Percentiles rank a stretch among this genome's conserved stretches.
Conservation (phyloP, 2,888 invertebrate species). For the Macrophya annulata region DNA sequence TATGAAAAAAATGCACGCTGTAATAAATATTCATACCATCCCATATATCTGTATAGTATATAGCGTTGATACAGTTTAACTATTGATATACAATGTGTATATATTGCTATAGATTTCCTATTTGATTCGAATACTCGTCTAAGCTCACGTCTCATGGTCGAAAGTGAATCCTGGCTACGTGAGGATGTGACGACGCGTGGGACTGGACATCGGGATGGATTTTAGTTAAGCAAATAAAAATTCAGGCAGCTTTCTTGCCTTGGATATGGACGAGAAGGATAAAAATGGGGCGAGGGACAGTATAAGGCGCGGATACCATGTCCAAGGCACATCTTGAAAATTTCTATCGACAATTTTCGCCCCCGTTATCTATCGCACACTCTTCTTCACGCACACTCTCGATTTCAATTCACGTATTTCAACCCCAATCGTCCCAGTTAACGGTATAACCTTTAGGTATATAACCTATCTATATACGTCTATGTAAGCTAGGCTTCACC, state of each 20-base stretch:
- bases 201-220: slow-evolving; percentile 69
- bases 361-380: neutral
- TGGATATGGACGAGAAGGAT: neutral
- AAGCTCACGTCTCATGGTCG: slow-evolving; percentile 23
- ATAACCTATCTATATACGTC: neutral
- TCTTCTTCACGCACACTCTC: neutral
- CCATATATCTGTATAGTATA: too few species aligned
- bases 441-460: neutral
- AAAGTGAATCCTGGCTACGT: slow-evolving; percentile 33
- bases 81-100: neutral
- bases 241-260: slow-evolving; percentile 5
- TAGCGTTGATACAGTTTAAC: neutral
- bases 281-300: slow-evolving; percentile 2
- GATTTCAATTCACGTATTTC: neutral
- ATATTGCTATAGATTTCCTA: neutral
- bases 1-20: neutral
- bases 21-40: neutral
- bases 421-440: slow-evolving; percentile 24
- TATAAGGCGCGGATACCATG: slow-evolving; percentile 50
- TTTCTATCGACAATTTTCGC: slow-evolving; percentile 21
- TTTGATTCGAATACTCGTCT: neutral
- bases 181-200: slow-evolving; percentile 63
- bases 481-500: neutral
- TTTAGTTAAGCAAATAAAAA: slow-evolving; percentile 74
- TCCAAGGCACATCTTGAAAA: slow-evolving; percentile 54